Evolutionary conservation across 2,797 vertebrate species (phyloP).

Genomic region (Coluber constrictor): DNA sequence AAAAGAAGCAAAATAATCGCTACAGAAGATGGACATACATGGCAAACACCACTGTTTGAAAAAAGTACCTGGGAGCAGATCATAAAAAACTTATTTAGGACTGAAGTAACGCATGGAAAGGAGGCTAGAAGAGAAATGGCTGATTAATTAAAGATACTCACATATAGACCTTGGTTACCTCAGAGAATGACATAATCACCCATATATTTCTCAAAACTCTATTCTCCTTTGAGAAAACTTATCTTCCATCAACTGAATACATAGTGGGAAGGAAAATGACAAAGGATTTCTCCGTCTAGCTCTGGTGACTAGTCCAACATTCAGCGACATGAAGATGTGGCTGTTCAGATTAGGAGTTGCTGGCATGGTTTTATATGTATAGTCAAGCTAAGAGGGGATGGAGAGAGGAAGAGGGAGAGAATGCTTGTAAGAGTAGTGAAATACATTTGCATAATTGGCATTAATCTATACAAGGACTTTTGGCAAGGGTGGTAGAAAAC

Average conservation of each 20-base stretch:
- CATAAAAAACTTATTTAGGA: neutral
- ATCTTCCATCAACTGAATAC: neutral
- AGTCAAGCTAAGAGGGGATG: neutral
- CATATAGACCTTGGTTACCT: neutral
- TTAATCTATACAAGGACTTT: slow-evolving; percentile 6
- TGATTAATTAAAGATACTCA: neutral
- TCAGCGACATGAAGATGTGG: neutral
- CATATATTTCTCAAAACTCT: neutral
- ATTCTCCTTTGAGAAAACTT: neutral
- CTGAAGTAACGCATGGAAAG: neutral
- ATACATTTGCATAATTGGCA: slow-evolving; percentile 15
- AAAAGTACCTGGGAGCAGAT: neutral
- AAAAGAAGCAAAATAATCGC: neutral
- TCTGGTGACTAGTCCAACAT: neutral
- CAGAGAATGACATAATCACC: neutral
- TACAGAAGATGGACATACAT: neutral
- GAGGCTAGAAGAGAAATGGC: neutral
- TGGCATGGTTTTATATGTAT: neutral
- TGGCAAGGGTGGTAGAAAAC: neutral
- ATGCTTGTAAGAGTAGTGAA: neutral
- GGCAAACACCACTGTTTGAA: neutral
- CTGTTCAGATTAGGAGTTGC: neutral
- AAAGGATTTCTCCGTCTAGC: neutral
- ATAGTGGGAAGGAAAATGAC: neutral
- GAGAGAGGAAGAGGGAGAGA: neutral